A percentile compares a stretch with the other conserved stretches of the same genome.
Conservation (phyloP, 1,140 invertebrate genomes). For the Trichonephila inaurata region DNA sequence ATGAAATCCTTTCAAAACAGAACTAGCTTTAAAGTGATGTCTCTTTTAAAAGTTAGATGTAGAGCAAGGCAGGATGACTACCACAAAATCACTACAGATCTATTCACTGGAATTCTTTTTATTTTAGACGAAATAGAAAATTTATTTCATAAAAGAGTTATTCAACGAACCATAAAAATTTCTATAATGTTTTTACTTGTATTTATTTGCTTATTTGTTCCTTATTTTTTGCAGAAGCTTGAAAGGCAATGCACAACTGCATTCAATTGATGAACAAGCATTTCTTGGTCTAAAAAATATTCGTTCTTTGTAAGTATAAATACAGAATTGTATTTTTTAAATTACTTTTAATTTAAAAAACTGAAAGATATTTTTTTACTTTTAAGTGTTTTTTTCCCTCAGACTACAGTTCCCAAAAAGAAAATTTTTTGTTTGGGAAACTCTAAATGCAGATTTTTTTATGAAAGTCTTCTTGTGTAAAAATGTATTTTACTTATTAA, state of each 20-base stretch:
- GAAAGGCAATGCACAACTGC: conserved; percentile 85
- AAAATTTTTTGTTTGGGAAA: no score
- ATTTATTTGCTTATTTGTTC: background rate
- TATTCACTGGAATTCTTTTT: background rate
- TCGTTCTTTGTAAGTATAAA: conserved; percentile 84
- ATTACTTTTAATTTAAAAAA: no score
- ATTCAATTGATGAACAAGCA: conserved; percentile 84
- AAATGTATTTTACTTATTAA: no score
- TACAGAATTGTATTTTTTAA: no score
- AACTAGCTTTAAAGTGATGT: no score
- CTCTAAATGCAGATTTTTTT: no score
- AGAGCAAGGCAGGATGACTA: background rate
- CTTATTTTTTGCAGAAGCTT: conserved; percentile 83
- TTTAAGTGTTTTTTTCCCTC: no score
- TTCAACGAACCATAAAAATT: background rate
- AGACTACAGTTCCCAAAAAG: no score
- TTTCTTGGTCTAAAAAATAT: conserved; percentile 86
- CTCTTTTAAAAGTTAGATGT: background rate
- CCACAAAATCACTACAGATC: background rate
- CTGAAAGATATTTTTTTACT: no score
- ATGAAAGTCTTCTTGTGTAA: no score
- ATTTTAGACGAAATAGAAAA: background rate
- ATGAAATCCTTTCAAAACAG: no score
- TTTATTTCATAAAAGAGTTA: background rate
- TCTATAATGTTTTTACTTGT: background rate